Evolutionary conservation across 30 jellyfish, hydroid and myxozoan species (phyloP).

Genomic region (Hydractinia symbiolongicarpus): DNA sequence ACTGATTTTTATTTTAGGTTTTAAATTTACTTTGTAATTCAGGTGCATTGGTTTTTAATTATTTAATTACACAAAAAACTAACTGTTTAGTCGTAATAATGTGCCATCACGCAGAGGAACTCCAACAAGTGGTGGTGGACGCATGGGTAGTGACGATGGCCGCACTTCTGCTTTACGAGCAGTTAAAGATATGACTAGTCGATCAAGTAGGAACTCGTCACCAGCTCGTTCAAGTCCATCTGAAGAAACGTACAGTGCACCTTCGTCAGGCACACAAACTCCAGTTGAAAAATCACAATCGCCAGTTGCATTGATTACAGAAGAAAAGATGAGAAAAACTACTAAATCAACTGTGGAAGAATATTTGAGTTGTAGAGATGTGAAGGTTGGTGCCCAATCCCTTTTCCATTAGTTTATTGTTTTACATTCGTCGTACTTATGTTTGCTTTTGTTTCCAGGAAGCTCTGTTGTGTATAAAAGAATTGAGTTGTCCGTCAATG

Average conservation of each 20-base stretch:
- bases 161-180: conserved; percentile 35
- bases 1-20: no score
- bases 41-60: no score
- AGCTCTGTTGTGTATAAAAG: conserved; percentile 51
- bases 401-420: background rate
- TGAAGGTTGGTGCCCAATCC: conserved; percentile 36
- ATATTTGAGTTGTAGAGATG: conserved; percentile 40
- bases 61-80: no score
- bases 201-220: conserved; percentile 22
- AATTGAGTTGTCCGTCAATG: conserved; percentile 28
- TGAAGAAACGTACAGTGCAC: background rate
- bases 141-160: conserved; percentile 22
- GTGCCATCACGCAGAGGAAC: conserved; percentile 5
- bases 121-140: conserved; percentile 20
- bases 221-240: conserved; percentile 17
- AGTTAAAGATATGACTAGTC: conserved; percentile 38
- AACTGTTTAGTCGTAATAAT: no score
- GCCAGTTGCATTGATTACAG: conserved; percentile 27
- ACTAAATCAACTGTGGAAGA: conserved; percentile 74
- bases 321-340: conserved; percentile 50
- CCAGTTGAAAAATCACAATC: conserved; percentile 22
- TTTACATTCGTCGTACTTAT: background rate
- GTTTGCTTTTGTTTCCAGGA: conserved; percentile 36
- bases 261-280: conserved; percentile 27
- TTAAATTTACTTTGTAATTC: no score